Base-by-base conservation (phyloP, 1,140 invertebrate genomes). In the Drosophila micromelanica region DNA sequence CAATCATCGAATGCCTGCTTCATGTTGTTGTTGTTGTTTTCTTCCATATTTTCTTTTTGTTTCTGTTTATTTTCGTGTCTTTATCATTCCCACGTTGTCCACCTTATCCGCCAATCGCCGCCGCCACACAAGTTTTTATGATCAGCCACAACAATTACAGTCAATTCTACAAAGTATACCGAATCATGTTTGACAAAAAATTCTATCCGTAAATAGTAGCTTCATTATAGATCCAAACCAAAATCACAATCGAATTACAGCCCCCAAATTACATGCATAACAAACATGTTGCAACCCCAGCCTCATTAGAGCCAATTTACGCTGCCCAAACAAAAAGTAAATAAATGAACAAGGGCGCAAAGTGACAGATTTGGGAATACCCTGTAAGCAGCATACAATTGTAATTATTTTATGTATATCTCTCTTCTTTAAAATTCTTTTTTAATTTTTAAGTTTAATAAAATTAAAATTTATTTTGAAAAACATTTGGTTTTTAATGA, bases 231-330 rank as follows among this genome's bases (percentile, higher is more conserved):
- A 7, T 9, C 32, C 32, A 2, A 6, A 8, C 13, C 40, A 20
- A 60, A 60, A 56, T 56, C 42, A 65, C 51, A 55, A 37, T 55
- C 51, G n/a, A 46, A 55, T 65, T 27, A 52, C 2, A 15, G 35
- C 32, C 35, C 35, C 35, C 52, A 57, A 42, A 27, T 61, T 61
- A 23, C 13, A 32, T 49, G 32, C 37, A 54, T 42, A 42, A 52
- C 13, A 52, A 38, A 63, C 12, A 52, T 61, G 38, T 37, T 68
- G 65, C 56, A 68, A 45, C 9, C 15, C 13, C 40, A 54, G 32
- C 20, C 55, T 73, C 70, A 73, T 73, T 73, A 68, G 48, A 7
- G 70, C 35, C 70, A 68, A 73, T 73, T 67, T 68, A 59, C 48
- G 55, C 62, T 48, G 59, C 30, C 56, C 15, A 0, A 30, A 32